phyloP scores from a whole-genome alignment of 2,888 invertebrate genomes.

The Pilophorus perplexus region DNA sequence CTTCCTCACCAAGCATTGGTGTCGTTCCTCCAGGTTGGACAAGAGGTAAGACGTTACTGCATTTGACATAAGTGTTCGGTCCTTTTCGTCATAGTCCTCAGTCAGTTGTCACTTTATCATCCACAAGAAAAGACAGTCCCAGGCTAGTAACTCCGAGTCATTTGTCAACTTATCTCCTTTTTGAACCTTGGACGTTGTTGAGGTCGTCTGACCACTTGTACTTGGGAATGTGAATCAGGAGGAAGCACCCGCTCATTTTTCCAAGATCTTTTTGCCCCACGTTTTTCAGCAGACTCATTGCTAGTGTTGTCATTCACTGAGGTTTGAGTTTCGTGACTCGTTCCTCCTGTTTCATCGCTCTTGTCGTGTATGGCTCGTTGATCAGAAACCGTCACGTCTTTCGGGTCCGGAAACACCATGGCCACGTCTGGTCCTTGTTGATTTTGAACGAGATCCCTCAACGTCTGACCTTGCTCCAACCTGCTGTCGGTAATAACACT shows the following conservation, averaged over 20 bases:
- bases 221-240: neutral
- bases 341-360: too few relatives aligned
- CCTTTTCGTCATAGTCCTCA: neutral
- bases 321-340: neutral
- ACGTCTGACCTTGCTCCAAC: neutral
- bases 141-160: neutral
- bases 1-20: neutral
- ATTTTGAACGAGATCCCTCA: neutral
- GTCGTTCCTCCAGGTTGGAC: neutral
- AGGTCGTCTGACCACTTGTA: neutral
- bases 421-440: neutral
- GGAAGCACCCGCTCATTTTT: neutral
- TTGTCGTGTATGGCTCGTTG: neutral
- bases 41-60: neutral
- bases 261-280: neutral
- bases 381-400: neutral
- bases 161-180: neutral
- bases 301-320: neutral
- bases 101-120: neutral
- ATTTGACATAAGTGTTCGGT: neutral
- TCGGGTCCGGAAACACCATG: neutral
- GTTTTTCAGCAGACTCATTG: neutral
- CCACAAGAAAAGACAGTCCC: slow-evolving; percentile 5
- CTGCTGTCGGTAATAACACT: neutral
- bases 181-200: neutral